Conservation (phyloP, 2,888 invertebrate species). For the Mimas tiliae region DNA sequence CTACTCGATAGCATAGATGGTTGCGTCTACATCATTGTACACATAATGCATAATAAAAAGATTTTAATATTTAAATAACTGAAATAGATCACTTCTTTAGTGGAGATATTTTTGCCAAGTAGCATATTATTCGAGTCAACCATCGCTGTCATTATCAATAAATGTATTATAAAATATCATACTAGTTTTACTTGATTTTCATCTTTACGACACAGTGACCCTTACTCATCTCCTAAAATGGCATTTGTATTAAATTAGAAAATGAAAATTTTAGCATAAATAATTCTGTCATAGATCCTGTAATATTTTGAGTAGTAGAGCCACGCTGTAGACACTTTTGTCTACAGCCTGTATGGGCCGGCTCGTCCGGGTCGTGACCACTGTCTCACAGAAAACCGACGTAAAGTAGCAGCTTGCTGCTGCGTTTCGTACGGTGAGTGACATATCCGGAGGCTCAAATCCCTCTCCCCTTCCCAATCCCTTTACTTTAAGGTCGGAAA, state of each 20-base stretch:
- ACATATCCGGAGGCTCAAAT: too few species aligned
- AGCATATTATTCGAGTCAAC: conserved; percentile 83
- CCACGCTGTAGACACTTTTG: too few species aligned
- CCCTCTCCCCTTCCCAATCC: too few species aligned
- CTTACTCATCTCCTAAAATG: not conserved
- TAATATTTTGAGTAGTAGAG: too few species aligned
- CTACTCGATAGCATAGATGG: conserved; percentile 75
- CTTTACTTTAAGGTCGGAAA: too few species aligned
- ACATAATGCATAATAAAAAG: conserved; percentile 79
- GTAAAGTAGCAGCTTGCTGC: too few species aligned
- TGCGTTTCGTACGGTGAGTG: too few species aligned
- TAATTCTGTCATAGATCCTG: too few species aligned
- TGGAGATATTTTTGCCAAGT: conserved; percentile 84
- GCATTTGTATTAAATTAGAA: not conserved
- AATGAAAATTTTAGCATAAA: too few species aligned
- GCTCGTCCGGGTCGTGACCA: too few species aligned
- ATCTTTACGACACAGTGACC: not conserved
- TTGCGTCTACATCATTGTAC: conserved; percentile 74
- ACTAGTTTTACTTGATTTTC: conserved; percentile 53
- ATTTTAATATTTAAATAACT: conserved; percentile 73
- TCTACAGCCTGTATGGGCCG: too few species aligned
- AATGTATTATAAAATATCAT: conserved; percentile 79
- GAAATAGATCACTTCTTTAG: conserved; percentile 77
- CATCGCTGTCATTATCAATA: conserved; percentile 85
- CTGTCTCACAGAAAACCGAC: too few species aligned